Evolutionary conservation across 35 echinoderm and acorn worm genomes (phyloP), one percentile per base, ranked within the genome.

Genomic region (Amphiura filiformis): DNA sequence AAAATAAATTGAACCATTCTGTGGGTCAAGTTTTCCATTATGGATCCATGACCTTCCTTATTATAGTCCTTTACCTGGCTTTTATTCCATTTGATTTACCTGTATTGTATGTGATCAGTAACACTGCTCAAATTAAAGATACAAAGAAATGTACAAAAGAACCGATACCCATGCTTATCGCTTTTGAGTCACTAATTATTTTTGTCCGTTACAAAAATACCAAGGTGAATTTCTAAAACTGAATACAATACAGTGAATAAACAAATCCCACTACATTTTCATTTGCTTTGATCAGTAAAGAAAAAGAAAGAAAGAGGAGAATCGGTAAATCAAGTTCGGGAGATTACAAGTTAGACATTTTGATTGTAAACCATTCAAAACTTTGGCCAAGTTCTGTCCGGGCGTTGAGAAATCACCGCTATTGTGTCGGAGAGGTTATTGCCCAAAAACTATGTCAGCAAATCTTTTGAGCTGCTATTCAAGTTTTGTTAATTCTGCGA

Each of bases 181-280:
- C n/a, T n/a, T n/a, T n/a, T 70, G 61, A 70, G 26, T 70, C 61
- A 70, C 61, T 70, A 70, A 70, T 70, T 70, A 70, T 70, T 70
- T 52, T 70, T 70, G 61, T 70, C 2, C 61, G 11, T 15, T 70
- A n/a, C 26, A n/a, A 70, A 26, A 70, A 70, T 70, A n/a, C 26
- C 61, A n/a, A n/a, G 61, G 61, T 70, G 9, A 17, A 70, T 70
- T 70, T n/a, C 2, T 18, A 70, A 70, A 26, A 70, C 61, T 13
- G 44, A 30, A 2, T 13, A 70, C 61, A 70, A 70, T 70, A 70
- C 7, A n/a, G 61, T 70, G 61, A 70, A 70, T n/a, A 70, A 70
- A 70, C 61, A 70, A 70, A 30, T 70, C 28, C 2, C 7, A n/a
- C 9, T 70, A 18, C 11, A 23, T 70, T 70, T 70, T 70, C 61